Conservation (phyloP, 2,797 vertebrate species). For the Macrochelys suwanniensis region DNA sequence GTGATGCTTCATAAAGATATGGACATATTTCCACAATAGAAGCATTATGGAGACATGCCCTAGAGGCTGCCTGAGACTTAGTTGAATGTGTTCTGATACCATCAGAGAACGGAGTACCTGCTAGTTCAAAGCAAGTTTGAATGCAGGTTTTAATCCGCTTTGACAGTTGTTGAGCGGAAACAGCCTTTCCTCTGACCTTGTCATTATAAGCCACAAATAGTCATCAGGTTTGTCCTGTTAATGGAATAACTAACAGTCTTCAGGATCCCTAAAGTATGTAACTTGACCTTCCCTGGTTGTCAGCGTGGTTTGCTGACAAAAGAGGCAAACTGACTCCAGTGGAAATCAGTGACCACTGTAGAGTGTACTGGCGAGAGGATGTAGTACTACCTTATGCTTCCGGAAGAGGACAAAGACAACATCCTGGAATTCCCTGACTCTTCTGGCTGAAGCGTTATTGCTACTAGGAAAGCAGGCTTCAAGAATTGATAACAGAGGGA, state of each 20-base stretch:
- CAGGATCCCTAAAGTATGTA: background rate
- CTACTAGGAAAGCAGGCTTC: background rate
- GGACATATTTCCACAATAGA: constrained; percentile 65
- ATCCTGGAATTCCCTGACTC: background rate
- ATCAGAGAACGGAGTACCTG: constrained; percentile 75
- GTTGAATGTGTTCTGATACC: constrained; percentile 69
- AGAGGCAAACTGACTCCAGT: background rate
- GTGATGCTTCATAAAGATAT: constrained; percentile 63
- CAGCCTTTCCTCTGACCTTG: constrained; percentile 79
- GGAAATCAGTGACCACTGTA: background rate
- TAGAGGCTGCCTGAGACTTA: constrained; percentile 58
- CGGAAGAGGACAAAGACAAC: background rate
- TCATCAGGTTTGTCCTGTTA: constrained; percentile 67
- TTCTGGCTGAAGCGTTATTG: background rate
- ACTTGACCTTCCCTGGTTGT: background rate
- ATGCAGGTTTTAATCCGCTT: constrained; percentile 77
- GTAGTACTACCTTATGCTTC: background rate
- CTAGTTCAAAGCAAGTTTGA: constrained; percentile 74
- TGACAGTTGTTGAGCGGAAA: constrained; percentile 78
- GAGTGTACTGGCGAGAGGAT: background rate
- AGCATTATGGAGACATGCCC: constrained; percentile 74
- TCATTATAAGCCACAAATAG: constrained; percentile 75
- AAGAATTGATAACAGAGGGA: background rate
- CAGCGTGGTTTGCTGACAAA: background rate
- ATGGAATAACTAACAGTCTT: constrained; percentile 63